These are phyloP conservation scores for Phalangium opilio DNA, from an alignment of 2,888 invertebrate species.

Conservation along the genomic window DNA sequence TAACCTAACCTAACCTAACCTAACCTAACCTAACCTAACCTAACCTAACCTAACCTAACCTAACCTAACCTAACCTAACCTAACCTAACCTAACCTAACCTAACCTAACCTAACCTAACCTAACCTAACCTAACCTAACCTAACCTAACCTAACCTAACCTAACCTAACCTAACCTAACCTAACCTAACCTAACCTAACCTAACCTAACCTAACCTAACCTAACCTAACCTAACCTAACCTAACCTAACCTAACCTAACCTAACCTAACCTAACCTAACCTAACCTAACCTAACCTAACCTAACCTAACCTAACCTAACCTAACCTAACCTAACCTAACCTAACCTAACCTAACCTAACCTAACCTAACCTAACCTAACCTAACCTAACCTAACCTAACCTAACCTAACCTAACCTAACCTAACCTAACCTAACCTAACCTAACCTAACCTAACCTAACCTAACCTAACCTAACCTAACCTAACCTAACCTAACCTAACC, in stretches of 20 bases:
- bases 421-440: slow-evolving; percentile 29
- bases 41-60: slow-evolving; percentile 36
- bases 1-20: slow-evolving; percentile 8
- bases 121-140: slow-evolving; percentile 22
- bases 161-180: slow-evolving; percentile 21
- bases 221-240: slow-evolving; percentile 22
- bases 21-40: slow-evolving; percentile 11
- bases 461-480: slow-evolving; percentile 18
- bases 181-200: slow-evolving; percentile 16
- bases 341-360: slow-evolving; percentile 13
- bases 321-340: slow-evolving; percentile 10
- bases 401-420: slow-evolving; percentile 22
- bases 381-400: slow-evolving; percentile 29
- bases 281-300: slow-evolving; percentile 21
- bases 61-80: slow-evolving; percentile 9
- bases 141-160: slow-evolving; percentile 23
- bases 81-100: slow-evolving; percentile 8
- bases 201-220: slow-evolving; percentile 10
- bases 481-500: slow-evolving; percentile 1
- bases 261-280: slow-evolving; percentile 27
- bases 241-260: slow-evolving; percentile 26
- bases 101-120: slow-evolving; percentile 20
- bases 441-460: slow-evolving; percentile 20
- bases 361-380: slow-evolving; percentile 26
- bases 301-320: slow-evolving; percentile 20